These are phyloP conservation scores for Planococcus citri DNA, from an alignment of 1,140 invertebrate genomes.

Conservation along the genomic window DNA sequence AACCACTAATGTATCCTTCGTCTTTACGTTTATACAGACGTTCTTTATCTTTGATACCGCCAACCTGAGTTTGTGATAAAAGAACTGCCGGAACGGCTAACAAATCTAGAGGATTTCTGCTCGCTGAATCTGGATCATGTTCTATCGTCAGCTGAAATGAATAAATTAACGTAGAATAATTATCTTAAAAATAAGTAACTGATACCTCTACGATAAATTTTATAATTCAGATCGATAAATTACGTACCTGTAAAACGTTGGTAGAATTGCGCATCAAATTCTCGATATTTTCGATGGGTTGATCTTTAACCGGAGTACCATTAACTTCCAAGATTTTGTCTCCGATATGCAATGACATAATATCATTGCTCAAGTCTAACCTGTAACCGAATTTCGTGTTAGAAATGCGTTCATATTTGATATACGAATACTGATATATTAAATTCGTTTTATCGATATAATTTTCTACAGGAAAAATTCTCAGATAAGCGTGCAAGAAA, in stretches of 20 bases:
- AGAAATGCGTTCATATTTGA: no score
- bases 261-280: constrained; percentile 59
- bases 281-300: constrained; percentile 61
- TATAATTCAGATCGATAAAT: neutral
- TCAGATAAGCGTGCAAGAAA: no score
- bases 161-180: constrained; percentile 12
- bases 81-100: constrained; percentile 22
- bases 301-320: constrained; percentile 69
- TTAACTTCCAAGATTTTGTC: constrained; percentile 86
- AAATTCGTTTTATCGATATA: no score
- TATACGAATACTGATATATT: no score
- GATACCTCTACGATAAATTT: no score
- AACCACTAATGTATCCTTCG: constrained; percentile 44
- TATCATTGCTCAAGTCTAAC: constrained; percentile 62
- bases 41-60: constrained; percentile 41
- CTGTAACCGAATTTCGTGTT: constrained; percentile 38
- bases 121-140: constrained; percentile 64
- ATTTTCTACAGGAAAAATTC: no score
- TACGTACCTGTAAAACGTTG: constrained; percentile 53
- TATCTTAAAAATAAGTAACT: neutral
- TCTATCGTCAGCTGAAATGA: constrained; percentile 63
- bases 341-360: constrained; percentile 75
- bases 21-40: constrained; percentile 54
- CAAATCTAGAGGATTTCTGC: constrained; percentile 32
- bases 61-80: constrained; percentile 3